Conservation (phyloP, 2,888 invertebrate species). For the Theodoxus fluviatilis region DNA sequence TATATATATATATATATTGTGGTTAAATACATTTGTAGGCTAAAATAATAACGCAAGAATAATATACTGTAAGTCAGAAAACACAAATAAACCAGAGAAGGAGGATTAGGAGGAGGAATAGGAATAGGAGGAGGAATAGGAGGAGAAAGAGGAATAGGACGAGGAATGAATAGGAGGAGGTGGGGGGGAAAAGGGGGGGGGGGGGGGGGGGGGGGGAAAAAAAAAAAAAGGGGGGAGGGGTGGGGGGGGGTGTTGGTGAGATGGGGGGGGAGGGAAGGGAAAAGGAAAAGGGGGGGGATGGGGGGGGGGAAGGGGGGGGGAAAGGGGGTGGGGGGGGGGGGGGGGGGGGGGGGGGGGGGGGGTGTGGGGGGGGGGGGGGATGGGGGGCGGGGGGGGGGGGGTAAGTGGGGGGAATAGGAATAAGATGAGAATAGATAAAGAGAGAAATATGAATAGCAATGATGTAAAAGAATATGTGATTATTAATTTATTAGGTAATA, state of each 20-base stretch:
- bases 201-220: not conserved
- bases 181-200: not conserved
- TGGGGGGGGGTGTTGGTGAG: not conserved
- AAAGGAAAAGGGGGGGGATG: not conserved
- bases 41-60: not conserved
- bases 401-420: not conserved
- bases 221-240: not conserved
- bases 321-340: not conserved
- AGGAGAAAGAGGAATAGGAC: not conserved
- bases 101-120: not conserved
- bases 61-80: not conserved
- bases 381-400: not conserved
- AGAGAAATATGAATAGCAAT: too few relatives aligned
- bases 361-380: not conserved
- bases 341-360: not conserved
- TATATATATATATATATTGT: too few relatives aligned
- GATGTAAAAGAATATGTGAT: too few relatives aligned
- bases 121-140: not conserved
- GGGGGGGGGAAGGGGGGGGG: not conserved
- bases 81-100: not conserved
- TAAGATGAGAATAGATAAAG: too few relatives aligned
- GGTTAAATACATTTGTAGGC: too few relatives aligned
- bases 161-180: not conserved
- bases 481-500: too few relatives aligned
- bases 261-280: not conserved